These are phyloP conservation scores for Drosophila planitibia DNA, from an alignment of 2,888 invertebrate genomes.

Conservation along the genomic window DNA sequence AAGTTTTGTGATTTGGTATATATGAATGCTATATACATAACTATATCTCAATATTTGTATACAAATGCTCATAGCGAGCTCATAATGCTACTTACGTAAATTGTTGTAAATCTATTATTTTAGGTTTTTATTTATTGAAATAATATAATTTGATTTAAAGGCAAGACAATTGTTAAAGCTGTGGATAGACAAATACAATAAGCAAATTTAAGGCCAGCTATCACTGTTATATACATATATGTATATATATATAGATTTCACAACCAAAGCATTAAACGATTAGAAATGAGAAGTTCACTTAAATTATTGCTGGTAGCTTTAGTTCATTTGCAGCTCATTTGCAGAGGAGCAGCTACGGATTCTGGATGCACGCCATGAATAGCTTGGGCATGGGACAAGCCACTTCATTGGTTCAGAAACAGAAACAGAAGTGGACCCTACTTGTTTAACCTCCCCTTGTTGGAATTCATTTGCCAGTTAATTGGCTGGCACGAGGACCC, in stretches of 20 bases:
- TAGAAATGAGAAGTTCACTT: slow-evolving; percentile 10
- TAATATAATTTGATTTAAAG: slow-evolving; percentile 30
- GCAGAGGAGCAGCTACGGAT: not conserved
- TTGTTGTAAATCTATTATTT: slow-evolving; percentile 28
- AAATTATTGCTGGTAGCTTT: slow-evolving; percentile 9
- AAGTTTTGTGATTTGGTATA: slow-evolving; percentile 68
- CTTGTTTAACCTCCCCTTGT: slow-evolving; percentile 42
- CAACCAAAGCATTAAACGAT: slow-evolving; percentile 51
- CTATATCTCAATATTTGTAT: slow-evolving; percentile 27
- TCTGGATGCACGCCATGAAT: slow-evolving; percentile 34
- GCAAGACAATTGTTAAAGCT: slow-evolving; percentile 69
- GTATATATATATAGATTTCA: slow-evolving; percentile 4
- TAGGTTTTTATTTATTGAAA: slow-evolving; percentile 38
- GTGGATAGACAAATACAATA: slow-evolving; percentile 36
- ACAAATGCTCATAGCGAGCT: slow-evolving; percentile 14
- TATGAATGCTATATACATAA: slow-evolving; percentile 39
- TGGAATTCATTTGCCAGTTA: slow-evolving; percentile 73
- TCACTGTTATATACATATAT: slow-evolving; percentile 30
- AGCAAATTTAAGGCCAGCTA: slow-evolving; percentile 20
- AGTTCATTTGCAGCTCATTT: not conserved
- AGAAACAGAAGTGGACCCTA: slow-evolving; percentile 60
- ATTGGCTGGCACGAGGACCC: slow-evolving; percentile 61
- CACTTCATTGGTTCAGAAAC: slow-evolving; percentile 34
- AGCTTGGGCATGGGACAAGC: slow-evolving; percentile 42
- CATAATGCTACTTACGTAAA: not conserved